These are phyloP conservation scores for Mythimna pallens DNA, from an alignment of 2,888 invertebrate species.

Conservation along the genomic window DNA sequence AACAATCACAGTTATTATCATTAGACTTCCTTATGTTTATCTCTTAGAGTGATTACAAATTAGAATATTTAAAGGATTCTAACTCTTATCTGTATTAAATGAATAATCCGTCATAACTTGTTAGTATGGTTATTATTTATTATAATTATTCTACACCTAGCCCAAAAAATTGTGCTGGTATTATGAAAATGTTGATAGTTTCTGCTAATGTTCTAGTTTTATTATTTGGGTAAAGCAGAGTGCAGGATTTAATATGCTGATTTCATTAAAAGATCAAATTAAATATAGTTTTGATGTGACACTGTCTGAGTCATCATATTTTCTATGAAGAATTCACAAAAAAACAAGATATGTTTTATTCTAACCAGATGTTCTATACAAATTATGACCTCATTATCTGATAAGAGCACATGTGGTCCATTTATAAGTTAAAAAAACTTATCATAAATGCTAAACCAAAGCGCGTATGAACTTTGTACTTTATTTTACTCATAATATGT, in stretches of 20 bases:
- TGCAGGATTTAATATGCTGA: background rate
- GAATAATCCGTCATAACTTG: slow-evolving; percentile 12
- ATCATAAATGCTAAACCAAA: slow-evolving; percentile 12
- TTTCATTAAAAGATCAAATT: slow-evolving; percentile 2
- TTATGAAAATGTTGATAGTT: background rate
- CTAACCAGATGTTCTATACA: slow-evolving; percentile 29
- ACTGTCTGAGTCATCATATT: slow-evolving; percentile 2
- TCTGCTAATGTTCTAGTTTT: background rate
- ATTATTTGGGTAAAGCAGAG: background rate
- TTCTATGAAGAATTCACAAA: too few relatives aligned
- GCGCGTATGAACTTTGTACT: slow-evolving; percentile 52
- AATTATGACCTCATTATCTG: slow-evolving; percentile 38
- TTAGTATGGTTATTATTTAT: slow-evolving; percentile 18
- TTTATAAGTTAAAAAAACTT: slow-evolving; percentile 10
- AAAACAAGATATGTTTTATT: slow-evolving; percentile 11
- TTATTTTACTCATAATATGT: slow-evolving; percentile 27
- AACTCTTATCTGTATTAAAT: slow-evolving; percentile 9
- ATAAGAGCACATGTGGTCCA: slow-evolving; percentile 35
- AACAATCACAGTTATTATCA: slow-evolving; percentile 3
- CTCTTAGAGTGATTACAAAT: slow-evolving; percentile 12
- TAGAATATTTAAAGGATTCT: slow-evolving; percentile 5
- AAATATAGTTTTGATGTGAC: background rate
- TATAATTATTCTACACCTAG: background rate
- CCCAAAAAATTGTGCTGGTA: background rate
- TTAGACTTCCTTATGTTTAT: slow-evolving; percentile 20